Conservation (phyloP, 2,113 vertebrate genomes). For the Dasyprocta punctata region DNA sequence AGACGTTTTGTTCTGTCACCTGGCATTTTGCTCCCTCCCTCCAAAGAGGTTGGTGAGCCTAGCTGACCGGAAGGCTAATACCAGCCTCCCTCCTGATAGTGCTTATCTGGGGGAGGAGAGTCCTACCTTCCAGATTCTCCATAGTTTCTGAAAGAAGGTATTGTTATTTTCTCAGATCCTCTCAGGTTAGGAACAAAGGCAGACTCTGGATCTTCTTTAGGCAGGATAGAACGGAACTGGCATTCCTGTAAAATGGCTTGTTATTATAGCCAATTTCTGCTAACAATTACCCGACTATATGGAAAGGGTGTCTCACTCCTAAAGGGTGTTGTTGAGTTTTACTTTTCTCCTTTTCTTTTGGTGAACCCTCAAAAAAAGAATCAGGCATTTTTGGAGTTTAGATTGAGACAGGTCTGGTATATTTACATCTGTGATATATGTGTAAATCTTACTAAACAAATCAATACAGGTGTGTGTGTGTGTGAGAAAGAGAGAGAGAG, state of each 20-base stretch:
- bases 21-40: conserved; percentile 13
- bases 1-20: background rate
- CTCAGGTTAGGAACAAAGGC: conserved; percentile 84
- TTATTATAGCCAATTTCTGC: conserved; percentile 50
- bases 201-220: conserved; percentile 74
- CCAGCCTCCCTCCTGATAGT: conserved; percentile 69
- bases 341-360: background rate
- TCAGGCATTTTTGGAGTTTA: accelerated
- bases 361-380: background rate
- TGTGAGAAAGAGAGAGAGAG: too few species aligned
- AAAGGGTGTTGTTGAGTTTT: background rate
- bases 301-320: conserved; percentile 18
- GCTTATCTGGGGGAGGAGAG: conserved; percentile 83
- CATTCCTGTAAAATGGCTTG: conserved; percentile 66
- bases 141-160: conserved; percentile 86
- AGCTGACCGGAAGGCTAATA: conserved; percentile 67
- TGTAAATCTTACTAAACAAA: background rate
- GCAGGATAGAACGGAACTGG: conserved; percentile 30
- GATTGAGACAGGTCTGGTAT: background rate
- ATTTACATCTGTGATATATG: background rate
- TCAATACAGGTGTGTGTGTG: background rate
- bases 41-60: conserved; percentile 14
- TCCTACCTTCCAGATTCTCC: conserved; percentile 63
- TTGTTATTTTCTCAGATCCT: conserved; percentile 83
- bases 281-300: conserved; percentile 63